Percentiles rank a stretch among this genome's conserved stretches.
These are phyloP conservation scores for Coregonus sp. DNA, from an alignment of 2,797 vertebrate species.

Conservation along the genomic window DNA sequence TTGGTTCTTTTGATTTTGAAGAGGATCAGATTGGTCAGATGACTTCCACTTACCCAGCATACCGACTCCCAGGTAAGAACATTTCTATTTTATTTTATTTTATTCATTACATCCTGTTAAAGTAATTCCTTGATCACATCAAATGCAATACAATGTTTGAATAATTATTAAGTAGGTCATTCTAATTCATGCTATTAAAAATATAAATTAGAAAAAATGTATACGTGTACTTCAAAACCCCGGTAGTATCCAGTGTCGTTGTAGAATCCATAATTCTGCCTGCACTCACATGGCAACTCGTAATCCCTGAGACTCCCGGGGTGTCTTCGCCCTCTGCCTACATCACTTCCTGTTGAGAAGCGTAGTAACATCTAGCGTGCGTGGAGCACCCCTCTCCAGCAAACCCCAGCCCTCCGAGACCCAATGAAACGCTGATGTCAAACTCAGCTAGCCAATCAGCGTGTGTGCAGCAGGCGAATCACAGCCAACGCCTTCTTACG, in stretches of 20 bases:
- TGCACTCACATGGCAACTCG: slow-evolving; percentile 7
- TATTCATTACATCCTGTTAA: background rate
- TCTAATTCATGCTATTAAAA: background rate
- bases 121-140: background rate
- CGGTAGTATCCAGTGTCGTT: background rate
- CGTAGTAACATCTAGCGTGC: background rate
- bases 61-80: slow-evolving; percentile 42
- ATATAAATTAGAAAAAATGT: background rate
- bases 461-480: slow-evolving; percentile 30
- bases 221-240: background rate
- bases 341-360: slow-evolving; percentile 10
- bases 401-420: slow-evolving; percentile 13
- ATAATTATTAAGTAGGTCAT: too few relatives aligned
- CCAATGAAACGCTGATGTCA: slow-evolving; percentile 33
- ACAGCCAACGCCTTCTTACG: slow-evolving; percentile 43
- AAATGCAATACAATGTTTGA: background rate
- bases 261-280: background rate
- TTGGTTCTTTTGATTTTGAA: slow-evolving; percentile 18
- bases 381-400: slow-evolving; percentile 12
- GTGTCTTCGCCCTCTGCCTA: background rate
- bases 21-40: slow-evolving; percentile 41
- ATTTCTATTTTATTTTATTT: background rate
- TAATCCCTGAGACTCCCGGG: slow-evolving; percentile 18
- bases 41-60: slow-evolving; percentile 29
- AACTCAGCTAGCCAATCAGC: slow-evolving; percentile 38